These are phyloP conservation scores for Thysanoteuthis rhombus DNA, from an alignment of 2,888 invertebrate species.

Conservation along the genomic window DNA sequence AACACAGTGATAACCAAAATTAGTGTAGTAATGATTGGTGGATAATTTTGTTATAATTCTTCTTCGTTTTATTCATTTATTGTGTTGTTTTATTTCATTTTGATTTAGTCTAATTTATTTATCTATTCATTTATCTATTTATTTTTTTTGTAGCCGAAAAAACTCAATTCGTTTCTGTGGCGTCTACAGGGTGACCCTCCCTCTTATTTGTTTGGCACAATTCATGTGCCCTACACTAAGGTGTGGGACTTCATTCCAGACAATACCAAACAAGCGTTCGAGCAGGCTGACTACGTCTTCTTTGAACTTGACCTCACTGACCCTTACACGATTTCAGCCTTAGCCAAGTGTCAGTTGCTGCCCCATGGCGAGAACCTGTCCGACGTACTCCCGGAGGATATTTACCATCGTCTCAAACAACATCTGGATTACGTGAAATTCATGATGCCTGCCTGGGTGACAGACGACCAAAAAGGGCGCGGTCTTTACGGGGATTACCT, in stretches of 20 bases:
- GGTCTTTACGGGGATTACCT: slow-evolving; percentile 70
- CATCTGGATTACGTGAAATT: slow-evolving; percentile 69
- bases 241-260: slow-evolving; percentile 72
- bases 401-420: slow-evolving; percentile 68
- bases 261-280: slow-evolving; percentile 71
- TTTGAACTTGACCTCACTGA: slow-evolving; percentile 73
- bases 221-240: slow-evolving; percentile 72
- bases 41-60: too few species aligned
- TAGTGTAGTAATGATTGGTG: too few species aligned
- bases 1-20: too few species aligned
- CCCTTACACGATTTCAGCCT: slow-evolving; percentile 68
- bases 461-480: slow-evolving; percentile 63
- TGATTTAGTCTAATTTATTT: too few species aligned
- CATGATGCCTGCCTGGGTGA: slow-evolving; percentile 69
- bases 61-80: too few species aligned
- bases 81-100: too few species aligned
- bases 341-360: slow-evolving; percentile 70
- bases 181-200: slow-evolving; percentile 63
- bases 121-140: too few species aligned
- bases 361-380: slow-evolving; percentile 66
- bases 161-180: slow-evolving; percentile 68
- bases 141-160: slow-evolving; percentile 48
- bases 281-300: slow-evolving; percentile 69
- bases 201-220: slow-evolving; percentile 72
- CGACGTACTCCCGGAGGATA: slow-evolving; percentile 67